Conservation (phyloP, 2,113 vertebrate species). For the Triplophysa siluroides region DNA sequence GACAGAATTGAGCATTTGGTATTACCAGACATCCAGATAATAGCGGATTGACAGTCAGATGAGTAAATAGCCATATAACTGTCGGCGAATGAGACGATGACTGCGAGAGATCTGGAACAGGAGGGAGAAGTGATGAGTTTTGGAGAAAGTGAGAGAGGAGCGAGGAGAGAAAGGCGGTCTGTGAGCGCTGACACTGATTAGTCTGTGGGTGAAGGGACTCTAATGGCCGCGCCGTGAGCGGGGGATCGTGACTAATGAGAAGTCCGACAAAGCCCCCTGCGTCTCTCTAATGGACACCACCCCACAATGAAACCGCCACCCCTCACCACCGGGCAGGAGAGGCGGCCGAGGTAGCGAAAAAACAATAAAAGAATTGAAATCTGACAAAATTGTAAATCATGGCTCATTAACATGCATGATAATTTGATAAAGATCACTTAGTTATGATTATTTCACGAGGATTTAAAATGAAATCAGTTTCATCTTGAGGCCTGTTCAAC, state of each 20-base stretch:
- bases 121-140: constrained; percentile 12
- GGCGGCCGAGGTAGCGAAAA: neutral
- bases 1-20: neutral
- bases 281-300: constrained; percentile 37
- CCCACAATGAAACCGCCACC: neutral
- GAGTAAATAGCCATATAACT: constrained; percentile 23
- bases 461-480: too few relatives aligned
- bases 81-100: constrained; percentile 21
- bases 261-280: constrained; percentile 42
- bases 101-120: neutral
- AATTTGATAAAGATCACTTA: too few relatives aligned
- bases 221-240: constrained; percentile 40
- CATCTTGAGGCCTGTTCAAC: too few relatives aligned
- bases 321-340: neutral
- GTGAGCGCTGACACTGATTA: constrained; percentile 37
- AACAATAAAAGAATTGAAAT: neutral
- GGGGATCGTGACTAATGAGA: constrained; percentile 50
- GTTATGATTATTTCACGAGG: too few relatives aligned
- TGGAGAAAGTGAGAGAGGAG: constrained; percentile 17
- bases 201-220: constrained; percentile 28
- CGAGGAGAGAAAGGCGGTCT: neutral
- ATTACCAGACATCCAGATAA: constrained; percentile 20
- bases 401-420: too few relatives aligned
- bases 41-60: constrained; percentile 1
- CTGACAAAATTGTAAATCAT: neutral